Base-by-base conservation (phyloP, 2,797 vertebrate species). In the Peromyscus attwateri region DNA sequence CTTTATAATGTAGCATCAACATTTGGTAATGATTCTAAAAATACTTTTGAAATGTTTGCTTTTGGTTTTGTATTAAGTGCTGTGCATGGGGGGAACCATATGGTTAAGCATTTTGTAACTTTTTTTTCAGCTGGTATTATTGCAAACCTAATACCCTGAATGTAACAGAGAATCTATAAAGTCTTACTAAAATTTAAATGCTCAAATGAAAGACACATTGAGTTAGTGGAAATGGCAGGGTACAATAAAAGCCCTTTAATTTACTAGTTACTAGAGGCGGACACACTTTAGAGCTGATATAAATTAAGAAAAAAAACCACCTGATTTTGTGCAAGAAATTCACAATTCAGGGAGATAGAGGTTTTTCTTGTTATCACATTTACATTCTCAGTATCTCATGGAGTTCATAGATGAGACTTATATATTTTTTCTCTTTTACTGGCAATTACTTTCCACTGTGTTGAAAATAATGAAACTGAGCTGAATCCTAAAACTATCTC, bases 41-140 rank as follows among this genome's bases (percentile, higher is more conserved):
- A 96, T 97, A 98, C 97, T 98, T 97, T 97, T 97, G 23, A 97
- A 97, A 97, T 97, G 71, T 97, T 98, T 97, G 80, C 96, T 98
- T 98, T 79, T 62, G 97, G 91, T 97, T 98, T 98, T 97, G 13
- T 97, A 93, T 95, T 98, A 97, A 97, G 97, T 95, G 64, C 49
- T 97, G 95, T 98, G 95, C 93, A 97, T 64, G 55, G 91, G 93
- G 92, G 46, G 43, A 62, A 98, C 97, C 98, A 98, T 98, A 98
- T 98, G 98, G 96, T 96, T 60, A 80, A 94, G 52, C 89, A 46
- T 95, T 98, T 98, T 95, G 95, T 84, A 95, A 97, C 82, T 66
- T 92, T 95, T 70, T 89, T 95, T 97, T 93, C 95, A 64, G 60
- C 40, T 97, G 76, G 66, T 96, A 96, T 96, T 85, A 96, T 83